Percentiles rank a stretch among this genome's conserved stretches.
phyloP scores from a whole-genome alignment of 2,888 invertebrate genomes.

The Myathropa florea region DNA sequence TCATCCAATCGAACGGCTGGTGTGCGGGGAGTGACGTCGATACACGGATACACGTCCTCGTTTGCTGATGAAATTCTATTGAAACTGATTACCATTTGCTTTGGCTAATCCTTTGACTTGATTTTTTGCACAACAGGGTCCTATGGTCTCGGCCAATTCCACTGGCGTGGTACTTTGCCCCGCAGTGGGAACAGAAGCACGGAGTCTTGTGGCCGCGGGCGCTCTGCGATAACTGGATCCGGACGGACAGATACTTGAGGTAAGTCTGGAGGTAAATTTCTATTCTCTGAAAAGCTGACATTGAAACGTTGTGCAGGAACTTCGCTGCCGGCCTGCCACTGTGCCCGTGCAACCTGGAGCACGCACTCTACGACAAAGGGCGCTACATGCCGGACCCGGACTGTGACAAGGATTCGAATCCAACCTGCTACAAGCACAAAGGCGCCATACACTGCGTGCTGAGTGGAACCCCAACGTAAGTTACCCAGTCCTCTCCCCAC shows the following conservation, averaged over 20 bases:
- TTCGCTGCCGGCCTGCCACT: conserved; percentile 91
- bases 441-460: conserved; percentile 96
- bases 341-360: conserved; percentile 95
- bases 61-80: conserved; percentile 1
- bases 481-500: conserved; percentile 50
- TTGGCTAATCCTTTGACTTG: background rate
- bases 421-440: conserved; percentile 92
- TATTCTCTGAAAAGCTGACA: background rate
- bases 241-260: conserved; percentile 88
- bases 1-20: background rate
- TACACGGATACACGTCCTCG: background rate
- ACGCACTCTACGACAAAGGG: conserved; percentile 95
- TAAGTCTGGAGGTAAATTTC: conserved; percentile 71
- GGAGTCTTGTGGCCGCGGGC: conserved; percentile 91
- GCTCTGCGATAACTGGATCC: conserved; percentile 95
- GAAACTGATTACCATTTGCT: background rate
- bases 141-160: conserved; percentile 97
- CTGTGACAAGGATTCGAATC: conserved; percentile 95
- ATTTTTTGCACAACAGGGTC: conserved; percentile 80
- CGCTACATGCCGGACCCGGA: conserved; percentile 93
- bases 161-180: conserved; percentile 94
- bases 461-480: conserved; percentile 94
- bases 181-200: conserved; percentile 91
- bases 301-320: conserved; percentile 83
- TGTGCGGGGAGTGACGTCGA: too few relatives aligned